A percentile compares a stretch with the other conserved stretches of the same genome.
phyloP scores from a whole-genome alignment of 1,140 invertebrate species.

The Andrena cerasifolii region DNA sequence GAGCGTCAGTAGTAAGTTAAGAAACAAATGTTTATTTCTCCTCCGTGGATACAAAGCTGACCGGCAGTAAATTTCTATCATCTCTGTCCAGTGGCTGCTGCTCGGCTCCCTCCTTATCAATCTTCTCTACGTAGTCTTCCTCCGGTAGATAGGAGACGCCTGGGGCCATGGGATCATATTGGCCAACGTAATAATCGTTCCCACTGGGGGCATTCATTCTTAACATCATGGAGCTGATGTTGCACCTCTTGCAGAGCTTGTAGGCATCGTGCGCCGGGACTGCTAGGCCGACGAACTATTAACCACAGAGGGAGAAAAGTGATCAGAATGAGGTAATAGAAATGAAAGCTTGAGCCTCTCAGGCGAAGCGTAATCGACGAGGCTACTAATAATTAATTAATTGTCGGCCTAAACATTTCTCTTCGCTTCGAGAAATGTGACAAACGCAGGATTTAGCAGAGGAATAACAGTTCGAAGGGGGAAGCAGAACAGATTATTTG shows the following conservation, averaged over 20 bases:
- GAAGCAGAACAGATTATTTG: too few relatives aligned
- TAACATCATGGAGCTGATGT: conserved; percentile 38
- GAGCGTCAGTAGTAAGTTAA: not conserved
- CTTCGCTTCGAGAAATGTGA: too few relatives aligned
- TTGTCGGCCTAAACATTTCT: too few relatives aligned
- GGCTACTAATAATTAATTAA: too few relatives aligned
- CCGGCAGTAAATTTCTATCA: conserved; percentile 62
- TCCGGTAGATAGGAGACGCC: conserved; percentile 58
- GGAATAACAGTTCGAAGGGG: too few relatives aligned
- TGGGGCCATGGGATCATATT: not conserved
- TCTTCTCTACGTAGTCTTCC: conserved; percentile 43
- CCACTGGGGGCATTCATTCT: not conserved
- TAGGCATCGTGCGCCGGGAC: conserved; percentile 34
- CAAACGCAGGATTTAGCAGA: too few relatives aligned
- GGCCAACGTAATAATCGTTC: not conserved
- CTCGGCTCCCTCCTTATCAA: not conserved
- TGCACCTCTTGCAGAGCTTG: conserved; percentile 43
- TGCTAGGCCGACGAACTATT: conserved; percentile 50
- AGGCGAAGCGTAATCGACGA: too few relatives aligned
- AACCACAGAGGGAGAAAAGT: not conserved
- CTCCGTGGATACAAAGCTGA: conserved; percentile 41
- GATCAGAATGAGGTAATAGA: not conserved
- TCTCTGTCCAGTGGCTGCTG: conserved; percentile 42
- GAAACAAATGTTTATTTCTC: not conserved
- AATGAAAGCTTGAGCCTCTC: too few relatives aligned